These are phyloP conservation scores for Chunga burmeisteri DNA, from an alignment of 2,113 vertebrate genomes.

Conservation along the genomic window DNA sequence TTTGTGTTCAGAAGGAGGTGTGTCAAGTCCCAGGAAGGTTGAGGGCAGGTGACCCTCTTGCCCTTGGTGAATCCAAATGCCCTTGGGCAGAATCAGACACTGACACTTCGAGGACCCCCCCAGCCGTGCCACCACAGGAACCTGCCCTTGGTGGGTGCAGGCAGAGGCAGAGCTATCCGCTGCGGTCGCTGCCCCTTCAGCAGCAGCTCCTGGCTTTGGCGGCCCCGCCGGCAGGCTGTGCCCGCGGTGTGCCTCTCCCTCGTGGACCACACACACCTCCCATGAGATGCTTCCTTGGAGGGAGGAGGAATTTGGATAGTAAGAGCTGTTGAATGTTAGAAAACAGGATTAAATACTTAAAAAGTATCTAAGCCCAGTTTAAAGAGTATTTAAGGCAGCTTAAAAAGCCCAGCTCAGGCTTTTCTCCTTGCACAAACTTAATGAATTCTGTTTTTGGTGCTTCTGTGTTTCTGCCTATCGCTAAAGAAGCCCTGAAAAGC, in stretches of 20 bases:
- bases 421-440: background rate
- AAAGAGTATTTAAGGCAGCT: background rate
- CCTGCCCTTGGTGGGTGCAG: background rate
- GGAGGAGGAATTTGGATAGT: background rate
- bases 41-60: background rate
- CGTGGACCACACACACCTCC: background rate
- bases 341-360: background rate
- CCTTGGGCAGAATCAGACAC: background rate
- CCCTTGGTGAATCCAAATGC: background rate
- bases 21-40: background rate
- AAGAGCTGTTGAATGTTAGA: background rate
- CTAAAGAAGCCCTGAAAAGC: background rate
- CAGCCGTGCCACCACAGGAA: background rate
- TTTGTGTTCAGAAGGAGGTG: background rate
- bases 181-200: accelerated
- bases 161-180: background rate
- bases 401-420: background rate
- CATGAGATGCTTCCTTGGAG: accelerated
- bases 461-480: background rate
- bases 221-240: accelerated
- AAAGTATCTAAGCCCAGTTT: background rate
- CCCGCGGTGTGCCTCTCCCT: background rate
- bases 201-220: accelerated
- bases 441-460: background rate
- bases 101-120: background rate